Base-by-base conservation (phyloP, 2,888 invertebrate species). In the Marasmarcha lunaedactyla region DNA sequence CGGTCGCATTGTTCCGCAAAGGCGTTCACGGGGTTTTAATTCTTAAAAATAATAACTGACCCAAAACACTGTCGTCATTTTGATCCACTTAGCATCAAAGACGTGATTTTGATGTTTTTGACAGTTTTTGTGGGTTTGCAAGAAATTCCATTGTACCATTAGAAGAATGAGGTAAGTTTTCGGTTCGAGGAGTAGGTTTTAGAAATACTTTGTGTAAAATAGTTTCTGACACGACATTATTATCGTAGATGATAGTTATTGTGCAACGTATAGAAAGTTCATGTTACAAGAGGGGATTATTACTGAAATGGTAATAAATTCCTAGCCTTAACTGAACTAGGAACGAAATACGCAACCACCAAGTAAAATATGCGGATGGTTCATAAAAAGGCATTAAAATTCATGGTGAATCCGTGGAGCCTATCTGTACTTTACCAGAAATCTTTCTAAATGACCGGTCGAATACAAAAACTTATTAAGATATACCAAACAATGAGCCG, bases 381-480 rank as follows among this genome's bases (percentile, higher is more conserved):
- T 20, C 20, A 20, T 20, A 20, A 20, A 20, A 20, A 20, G 20
- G 55, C 51, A 72, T 73, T 69, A 64, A 64, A 66, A 73, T 68
- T 69, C 59, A 58, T 50, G 51, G 47, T 54, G 47, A 48, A 51
- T 46, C 42, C 57, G 57, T 50, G 49, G 55, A 50, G 51, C 50
- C n/a, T 54, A 57, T 55, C 52, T 56, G 51, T 51, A 51, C 57
- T 63, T 64, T 65, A 63, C 59, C 58, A 57, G 59, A 66, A 65
- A 76, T 79, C 72, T 74, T 78, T 78, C 78, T 71, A 76, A 78
- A 71, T 74, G 78, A 77, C 76, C 78, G 73, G 63, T 61, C 66
- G 63, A 54, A 56, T 59, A 78, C 68, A 81, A 79, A 74, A 78
- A 74, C 63, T 74, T 81, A 79, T 79, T 79, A 81, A 79, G 79